A percentile compares a stretch with the other conserved stretches of the same genome.
These are phyloP conservation scores for Grammomys surdaster DNA, from an alignment of 2,113 vertebrate genomes.

Conservation along the genomic window DNA sequence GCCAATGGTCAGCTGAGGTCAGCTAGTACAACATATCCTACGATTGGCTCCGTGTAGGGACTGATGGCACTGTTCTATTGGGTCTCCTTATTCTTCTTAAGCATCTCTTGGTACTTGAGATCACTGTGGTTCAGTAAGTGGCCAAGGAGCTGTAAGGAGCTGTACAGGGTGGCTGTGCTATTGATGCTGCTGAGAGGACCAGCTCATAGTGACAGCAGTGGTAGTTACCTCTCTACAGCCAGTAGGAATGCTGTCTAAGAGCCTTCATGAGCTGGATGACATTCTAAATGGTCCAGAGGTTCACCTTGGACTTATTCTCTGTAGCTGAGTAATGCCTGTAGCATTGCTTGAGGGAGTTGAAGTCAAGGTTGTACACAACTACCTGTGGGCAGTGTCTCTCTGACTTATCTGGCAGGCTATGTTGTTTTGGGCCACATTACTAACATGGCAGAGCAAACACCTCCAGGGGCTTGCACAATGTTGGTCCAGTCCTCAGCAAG, in stretches of 20 bases:
- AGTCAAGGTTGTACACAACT: neutral
- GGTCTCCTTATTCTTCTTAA: neutral
- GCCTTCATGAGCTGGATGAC: neutral
- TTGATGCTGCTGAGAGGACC: neutral
- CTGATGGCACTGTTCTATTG: neutral
- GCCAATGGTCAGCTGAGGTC: too few relatives aligned
- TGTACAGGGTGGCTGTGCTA: neutral
- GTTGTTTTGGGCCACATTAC: neutral
- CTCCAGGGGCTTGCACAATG: neutral
- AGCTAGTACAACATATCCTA: neutral
- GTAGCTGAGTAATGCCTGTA: neutral
- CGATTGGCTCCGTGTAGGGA: neutral
- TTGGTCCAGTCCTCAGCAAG: neutral
- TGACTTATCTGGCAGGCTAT: neutral
- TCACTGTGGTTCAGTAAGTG: neutral
- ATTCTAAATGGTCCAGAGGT: neutral
- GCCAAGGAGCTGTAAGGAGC: neutral
- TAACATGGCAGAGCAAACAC: neutral
- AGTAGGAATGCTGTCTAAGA: neutral
- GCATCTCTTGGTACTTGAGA: neutral
- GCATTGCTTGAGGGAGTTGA: neutral
- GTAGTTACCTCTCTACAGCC: neutral
- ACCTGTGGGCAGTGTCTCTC: neutral
- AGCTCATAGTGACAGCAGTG: neutral
- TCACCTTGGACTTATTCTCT: neutral